phyloP scores from a whole-genome alignment of 2,888 invertebrate species.

The Nymphalis c-album region DNA sequence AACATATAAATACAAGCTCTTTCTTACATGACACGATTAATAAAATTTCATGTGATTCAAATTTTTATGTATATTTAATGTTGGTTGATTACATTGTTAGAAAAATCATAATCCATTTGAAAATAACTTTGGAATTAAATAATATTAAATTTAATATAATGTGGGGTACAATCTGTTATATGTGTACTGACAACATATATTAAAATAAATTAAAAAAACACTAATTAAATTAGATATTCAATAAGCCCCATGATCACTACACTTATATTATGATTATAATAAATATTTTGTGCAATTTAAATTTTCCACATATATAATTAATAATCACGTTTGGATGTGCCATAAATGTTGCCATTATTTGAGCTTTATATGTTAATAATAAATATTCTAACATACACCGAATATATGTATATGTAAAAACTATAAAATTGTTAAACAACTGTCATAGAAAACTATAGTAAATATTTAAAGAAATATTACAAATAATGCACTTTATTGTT shows the following conservation, averaged over 20 bases:
- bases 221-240: neutral
- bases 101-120: too few species aligned
- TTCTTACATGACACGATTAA: neutral
- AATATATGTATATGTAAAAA: neutral
- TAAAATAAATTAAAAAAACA: neutral
- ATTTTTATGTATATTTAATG: too few species aligned
- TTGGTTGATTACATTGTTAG: too few species aligned
- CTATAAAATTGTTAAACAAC: slow-evolving; percentile 1
- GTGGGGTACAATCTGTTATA: too few species aligned
- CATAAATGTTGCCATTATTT: neutral
- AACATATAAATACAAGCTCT: neutral
- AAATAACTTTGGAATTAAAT: too few species aligned
- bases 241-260: neutral
- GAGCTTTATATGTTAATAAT: neutral
- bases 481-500: slow-evolving; percentile 10
- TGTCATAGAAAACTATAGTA: slow-evolving; percentile 4
- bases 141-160: too few species aligned
- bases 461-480: slow-evolving; percentile 6
- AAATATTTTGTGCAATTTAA: slow-evolving; percentile 7
- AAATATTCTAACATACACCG: slow-evolving; percentile 4
- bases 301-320: neutral
- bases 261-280: neutral
- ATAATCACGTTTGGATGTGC: neutral
- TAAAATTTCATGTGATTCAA: neutral
- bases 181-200: too few species aligned